Evolutionary conservation across 2,888 invertebrate species (phyloP), one percentile per base, ranked within the genome.

Genomic region (Ichneumoninae sp.): DNA sequence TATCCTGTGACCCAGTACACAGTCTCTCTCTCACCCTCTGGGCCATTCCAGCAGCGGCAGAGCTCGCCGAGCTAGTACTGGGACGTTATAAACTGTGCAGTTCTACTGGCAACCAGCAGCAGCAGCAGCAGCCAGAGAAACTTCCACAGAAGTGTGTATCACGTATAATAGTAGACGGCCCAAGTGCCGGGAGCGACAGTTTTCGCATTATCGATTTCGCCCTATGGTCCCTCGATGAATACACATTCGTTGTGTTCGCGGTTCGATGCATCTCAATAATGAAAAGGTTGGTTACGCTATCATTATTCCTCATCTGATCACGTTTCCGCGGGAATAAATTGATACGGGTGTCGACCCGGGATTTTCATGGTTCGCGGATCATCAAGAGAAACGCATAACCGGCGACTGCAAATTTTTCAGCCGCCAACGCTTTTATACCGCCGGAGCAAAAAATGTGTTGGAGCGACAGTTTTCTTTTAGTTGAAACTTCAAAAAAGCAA

Each of bases 71-170:
- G 71, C 50, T 57, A 74, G 76, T 52, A 52, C 52, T 50, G 65
- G 72, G 62, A 69, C 72, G 77, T 78, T 84, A 81, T 84, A 77
- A 84, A 77, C 80, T 77, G 68, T 13, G 77, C 66, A 66, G 65
- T 65, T 36, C 54, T 22, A 71, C 57, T 60, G 26, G 71, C 33
- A 4, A 52, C 26, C 70, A 60, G 40, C 22, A 26, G 26, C 36
- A 22, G 26, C 54, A 69, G 40, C 44, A 60, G 57, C 70, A 72
- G 54, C 33, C 47, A 66, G 68, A 77, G 68, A 84, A 84, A 84
- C 72, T 84, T 65, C 57, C 69, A 62, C 44, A 62, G 68, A 69
- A 80, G 77, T 69, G 80, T 80, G 62, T 66, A 72, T 72, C 52
- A 68, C 60, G 76, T 72, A 80, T 77, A 69, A 77, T 77, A 47